Evolutionary conservation across 2,888 invertebrate species (phyloP).

Genomic region (Stramonita haemastoma): DNA sequence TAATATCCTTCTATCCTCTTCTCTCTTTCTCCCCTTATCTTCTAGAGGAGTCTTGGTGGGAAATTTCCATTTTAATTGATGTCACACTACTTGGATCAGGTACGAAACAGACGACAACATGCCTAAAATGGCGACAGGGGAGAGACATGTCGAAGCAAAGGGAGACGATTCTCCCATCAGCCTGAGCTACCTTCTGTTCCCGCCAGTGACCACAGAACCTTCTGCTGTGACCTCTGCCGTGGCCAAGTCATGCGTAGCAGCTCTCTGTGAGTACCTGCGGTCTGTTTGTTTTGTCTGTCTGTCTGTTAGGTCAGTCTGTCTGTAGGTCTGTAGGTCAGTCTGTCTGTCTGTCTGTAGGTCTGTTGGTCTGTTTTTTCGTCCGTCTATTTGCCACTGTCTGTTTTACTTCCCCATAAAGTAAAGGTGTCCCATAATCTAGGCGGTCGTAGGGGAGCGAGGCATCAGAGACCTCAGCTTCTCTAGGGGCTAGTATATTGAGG

Average conservation of each 20-base stretch:
- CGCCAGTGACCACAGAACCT: constrained; percentile 16
- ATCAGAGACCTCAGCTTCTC: too few species aligned
- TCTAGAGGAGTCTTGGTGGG: background rate
- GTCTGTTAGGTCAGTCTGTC: background rate
- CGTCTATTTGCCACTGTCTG: background rate
- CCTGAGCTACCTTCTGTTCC: constrained; percentile 22
- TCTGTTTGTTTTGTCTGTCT: background rate
- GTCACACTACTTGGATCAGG: constrained; percentile 14
- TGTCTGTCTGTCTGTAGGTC: background rate
- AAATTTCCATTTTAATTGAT: background rate
- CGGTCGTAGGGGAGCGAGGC: too few species aligned
- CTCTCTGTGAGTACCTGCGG: constrained; percentile 36
- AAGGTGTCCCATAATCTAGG: too few species aligned
- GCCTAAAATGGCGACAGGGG: constrained; percentile 39
- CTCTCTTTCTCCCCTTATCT: background rate
- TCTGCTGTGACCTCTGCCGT: constrained; percentile 36
- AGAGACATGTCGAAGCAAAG: background rate
- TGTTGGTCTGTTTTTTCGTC: background rate
- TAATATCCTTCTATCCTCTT: background rate
- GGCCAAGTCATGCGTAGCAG: constrained; percentile 33
- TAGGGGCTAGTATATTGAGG: too few species aligned
- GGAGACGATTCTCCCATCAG: constrained; percentile 23
- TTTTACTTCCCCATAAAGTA: background rate
- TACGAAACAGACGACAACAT: constrained; percentile 49
- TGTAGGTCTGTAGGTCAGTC: background rate